These are phyloP conservation scores for Eudasyphora cyanicolor DNA, from an alignment of 2,888 invertebrate genomes.

Conservation along the genomic window DNA sequence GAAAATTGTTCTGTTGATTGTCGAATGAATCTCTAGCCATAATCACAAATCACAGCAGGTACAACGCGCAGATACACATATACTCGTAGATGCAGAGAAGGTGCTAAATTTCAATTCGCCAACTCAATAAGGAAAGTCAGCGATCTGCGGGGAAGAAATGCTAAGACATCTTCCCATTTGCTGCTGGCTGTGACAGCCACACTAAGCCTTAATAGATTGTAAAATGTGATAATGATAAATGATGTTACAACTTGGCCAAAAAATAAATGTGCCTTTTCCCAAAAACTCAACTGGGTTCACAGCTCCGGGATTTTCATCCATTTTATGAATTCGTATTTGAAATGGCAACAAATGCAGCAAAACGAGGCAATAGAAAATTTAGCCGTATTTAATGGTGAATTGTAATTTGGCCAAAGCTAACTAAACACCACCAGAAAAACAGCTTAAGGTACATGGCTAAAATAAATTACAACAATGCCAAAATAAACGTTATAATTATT, in stretches of 20 bases:
- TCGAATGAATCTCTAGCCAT: not conserved
- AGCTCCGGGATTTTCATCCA: conserved; percentile 3
- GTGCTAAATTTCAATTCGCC: conserved; percentile 26
- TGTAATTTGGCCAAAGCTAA: conserved; percentile 32
- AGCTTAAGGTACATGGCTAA: not conserved
- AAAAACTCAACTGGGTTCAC: conserved; percentile 35
- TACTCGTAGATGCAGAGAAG: no score
- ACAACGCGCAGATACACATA: no score
- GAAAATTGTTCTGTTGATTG: not conserved
- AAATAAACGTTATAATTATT: conserved; percentile 59
- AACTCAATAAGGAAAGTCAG: not conserved
- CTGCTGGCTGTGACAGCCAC: conserved; percentile 14
- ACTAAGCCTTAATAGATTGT: conserved; percentile 63
- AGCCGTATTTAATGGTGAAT: conserved; percentile 31
- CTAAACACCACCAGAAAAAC: not conserved
- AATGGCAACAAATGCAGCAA: no score
- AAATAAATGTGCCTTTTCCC: conserved; percentile 19
- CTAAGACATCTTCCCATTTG: not conserved
- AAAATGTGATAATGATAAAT: conserved; percentile 65
- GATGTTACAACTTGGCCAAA: conserved; percentile 50
- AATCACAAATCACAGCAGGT: conserved; percentile 36
- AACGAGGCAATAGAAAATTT: conserved; percentile 10
- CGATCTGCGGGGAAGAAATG: not conserved
- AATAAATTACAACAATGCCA: conserved; percentile 15
- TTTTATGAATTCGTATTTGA: no score